A percentile compares a stretch with the other conserved stretches of the same genome.
Evolutionary conservation across 1,140 invertebrate species (phyloP).

Genomic region (Lucilia sericata): DNA sequence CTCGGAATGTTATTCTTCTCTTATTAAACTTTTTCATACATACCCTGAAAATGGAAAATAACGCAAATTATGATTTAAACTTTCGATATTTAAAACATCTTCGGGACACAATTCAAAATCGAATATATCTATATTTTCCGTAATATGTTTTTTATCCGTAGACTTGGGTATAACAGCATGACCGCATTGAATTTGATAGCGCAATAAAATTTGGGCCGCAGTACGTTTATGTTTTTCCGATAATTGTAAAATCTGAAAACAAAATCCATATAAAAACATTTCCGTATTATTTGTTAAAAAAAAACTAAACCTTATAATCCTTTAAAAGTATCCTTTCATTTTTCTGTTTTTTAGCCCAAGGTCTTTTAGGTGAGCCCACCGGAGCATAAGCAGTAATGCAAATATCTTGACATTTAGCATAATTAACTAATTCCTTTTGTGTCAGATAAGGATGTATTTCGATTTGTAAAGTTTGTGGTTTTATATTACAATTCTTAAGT

Average conservation of each 20-base stretch:
- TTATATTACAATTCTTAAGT: conserved; percentile 75
- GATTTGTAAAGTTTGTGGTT: conserved; percentile 81
- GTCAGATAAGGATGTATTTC: conserved; percentile 89
- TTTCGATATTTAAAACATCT: conserved; percentile 74
- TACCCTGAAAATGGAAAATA: conserved; percentile 61
- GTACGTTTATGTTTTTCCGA: conserved; percentile 77
- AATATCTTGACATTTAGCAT: conserved; percentile 78
- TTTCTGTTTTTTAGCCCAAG: conserved; percentile 57
- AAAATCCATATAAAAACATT: background rate
- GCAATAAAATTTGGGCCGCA: conserved; percentile 78
- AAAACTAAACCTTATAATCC: conserved; percentile 34
- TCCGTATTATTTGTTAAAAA: conserved; percentile 49
- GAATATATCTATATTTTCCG: conserved; percentile 80
- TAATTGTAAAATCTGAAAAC: conserved; percentile 70
- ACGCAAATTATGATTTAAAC: conserved; percentile 70
- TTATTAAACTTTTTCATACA: conserved; percentile 17
- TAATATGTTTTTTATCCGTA: conserved; percentile 75
- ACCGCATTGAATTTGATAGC: conserved; percentile 74
- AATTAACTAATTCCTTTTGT: conserved; percentile 80
- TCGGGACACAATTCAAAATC: conserved; percentile 76
- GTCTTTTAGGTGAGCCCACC: conserved; percentile 76
- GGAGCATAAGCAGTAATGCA: conserved; percentile 84
- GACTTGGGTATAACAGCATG: conserved; percentile 82
- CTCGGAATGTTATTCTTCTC: too few species aligned
- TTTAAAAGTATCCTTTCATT: conserved; percentile 4